Conservation (phyloP, 2,113 vertebrate genomes). For the Antechinus flavipes region DNA sequence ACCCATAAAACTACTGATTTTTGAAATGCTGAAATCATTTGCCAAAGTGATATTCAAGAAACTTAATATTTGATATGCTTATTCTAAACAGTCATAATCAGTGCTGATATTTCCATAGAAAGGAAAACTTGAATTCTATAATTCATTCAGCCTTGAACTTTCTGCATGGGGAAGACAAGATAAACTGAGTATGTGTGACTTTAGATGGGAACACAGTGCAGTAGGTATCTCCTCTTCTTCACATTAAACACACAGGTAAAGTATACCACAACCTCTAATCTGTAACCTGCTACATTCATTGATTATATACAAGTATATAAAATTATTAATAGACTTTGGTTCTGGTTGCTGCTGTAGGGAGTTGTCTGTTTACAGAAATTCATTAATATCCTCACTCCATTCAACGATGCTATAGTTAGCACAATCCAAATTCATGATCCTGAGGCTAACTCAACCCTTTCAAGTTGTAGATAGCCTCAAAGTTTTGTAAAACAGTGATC, state of each 20-base stretch:
- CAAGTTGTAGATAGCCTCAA: too few relatives aligned
- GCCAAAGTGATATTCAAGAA: not conserved
- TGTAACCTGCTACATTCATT: not conserved
- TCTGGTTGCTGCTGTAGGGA: not conserved
- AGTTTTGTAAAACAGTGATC: fast-evolving
- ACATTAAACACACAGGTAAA: not conserved
- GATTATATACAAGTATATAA: not conserved
- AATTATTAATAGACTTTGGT: not conserved
- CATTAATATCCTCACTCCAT: not conserved
- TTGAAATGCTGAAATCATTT: not conserved
- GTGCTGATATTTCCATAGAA: not conserved
- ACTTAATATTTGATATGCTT: too few relatives aligned
- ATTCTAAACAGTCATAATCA: not conserved
- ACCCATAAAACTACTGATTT: not conserved
- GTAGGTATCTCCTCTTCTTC: not conserved
- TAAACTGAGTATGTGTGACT: not conserved
- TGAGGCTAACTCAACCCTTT: too few relatives aligned
- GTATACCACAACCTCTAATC: not conserved
- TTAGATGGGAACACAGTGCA: not conserved
- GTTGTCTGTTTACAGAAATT: not conserved
- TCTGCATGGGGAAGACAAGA: not conserved
- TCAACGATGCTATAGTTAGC: not conserved
- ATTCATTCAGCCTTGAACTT: not conserved
- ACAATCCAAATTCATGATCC: not conserved
- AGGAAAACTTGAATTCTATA: not conserved